Conservation (phyloP, 2,797 vertebrate species). For the Momotus momota region DNA sequence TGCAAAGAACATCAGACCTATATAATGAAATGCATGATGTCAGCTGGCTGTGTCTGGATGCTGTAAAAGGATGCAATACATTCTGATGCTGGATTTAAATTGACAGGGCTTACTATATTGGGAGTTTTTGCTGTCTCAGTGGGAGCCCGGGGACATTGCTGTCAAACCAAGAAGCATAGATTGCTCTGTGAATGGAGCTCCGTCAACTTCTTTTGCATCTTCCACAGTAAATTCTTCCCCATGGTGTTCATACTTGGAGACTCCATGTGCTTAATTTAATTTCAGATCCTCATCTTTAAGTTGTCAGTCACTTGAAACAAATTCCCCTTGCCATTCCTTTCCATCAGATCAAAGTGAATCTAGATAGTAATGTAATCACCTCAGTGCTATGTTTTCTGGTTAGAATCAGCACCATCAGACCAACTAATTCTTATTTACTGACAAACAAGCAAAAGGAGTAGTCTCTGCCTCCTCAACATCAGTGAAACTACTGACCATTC, state of each 20-base stretch:
- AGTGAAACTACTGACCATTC: not conserved
- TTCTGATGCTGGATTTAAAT: conserved; percentile 50
- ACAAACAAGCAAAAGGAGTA: not conserved
- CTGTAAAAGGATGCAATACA: conserved; percentile 46
- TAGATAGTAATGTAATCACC: not conserved
- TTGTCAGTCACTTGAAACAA: not conserved
- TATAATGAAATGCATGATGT: conserved; percentile 49
- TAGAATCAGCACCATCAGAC: not conserved
- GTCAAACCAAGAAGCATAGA: conserved; percentile 52
- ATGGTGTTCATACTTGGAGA: not conserved
- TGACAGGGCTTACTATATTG: conserved; percentile 68
- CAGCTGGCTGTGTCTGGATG: conserved; percentile 54
- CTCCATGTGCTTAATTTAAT: not conserved
- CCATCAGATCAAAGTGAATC: not conserved
- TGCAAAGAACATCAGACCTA: conserved; percentile 35
- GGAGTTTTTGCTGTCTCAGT: conserved; percentile 48
- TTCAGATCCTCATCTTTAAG: not conserved
- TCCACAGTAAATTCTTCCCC: not conserved
- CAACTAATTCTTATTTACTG: not conserved
- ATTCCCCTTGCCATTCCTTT: not conserved
- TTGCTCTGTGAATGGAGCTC: not conserved
- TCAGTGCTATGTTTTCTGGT: not conserved
- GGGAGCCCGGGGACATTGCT: conserved; percentile 46
- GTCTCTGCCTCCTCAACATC: not conserved
- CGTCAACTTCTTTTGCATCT: conserved; percentile 55